phyloP scores from a whole-genome alignment of 2,888 invertebrate species.

The Synanthedon tipuliformis region DNA sequence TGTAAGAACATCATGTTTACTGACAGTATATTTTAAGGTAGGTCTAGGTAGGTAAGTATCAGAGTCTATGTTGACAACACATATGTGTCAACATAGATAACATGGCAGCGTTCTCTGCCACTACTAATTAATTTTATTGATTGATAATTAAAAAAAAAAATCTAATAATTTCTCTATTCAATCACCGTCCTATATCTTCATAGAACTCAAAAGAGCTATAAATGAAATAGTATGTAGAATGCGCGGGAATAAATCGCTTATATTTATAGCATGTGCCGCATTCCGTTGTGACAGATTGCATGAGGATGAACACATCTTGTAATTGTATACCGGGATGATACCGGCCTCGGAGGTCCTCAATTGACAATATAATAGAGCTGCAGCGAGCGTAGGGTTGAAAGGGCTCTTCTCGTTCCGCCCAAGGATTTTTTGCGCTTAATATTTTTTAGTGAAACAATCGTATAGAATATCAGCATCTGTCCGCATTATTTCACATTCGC shows the following conservation, averaged over 20 bases:
- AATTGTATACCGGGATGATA: slow-evolving; percentile 40
- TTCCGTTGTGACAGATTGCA: slow-evolving; percentile 50
- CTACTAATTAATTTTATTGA: no score
- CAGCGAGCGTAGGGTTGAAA: slow-evolving; percentile 9
- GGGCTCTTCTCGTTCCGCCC: slow-evolving; percentile 1
- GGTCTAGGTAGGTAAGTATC: no score
- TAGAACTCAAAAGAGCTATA: slow-evolving; percentile 53
- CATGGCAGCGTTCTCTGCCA: no score
- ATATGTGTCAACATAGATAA: no score
- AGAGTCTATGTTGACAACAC: no score
- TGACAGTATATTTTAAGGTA: no score
- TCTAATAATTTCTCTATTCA: no score
- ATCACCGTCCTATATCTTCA: slow-evolving; percentile 1
- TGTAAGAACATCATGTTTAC: no score
- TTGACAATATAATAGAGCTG: slow-evolving; percentile 59
- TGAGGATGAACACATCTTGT: slow-evolving; percentile 61
- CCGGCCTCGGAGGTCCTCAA: slow-evolving; percentile 37
- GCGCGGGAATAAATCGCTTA: slow-evolving; percentile 46
- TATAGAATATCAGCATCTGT: not conserved
- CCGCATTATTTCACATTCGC: slow-evolving; percentile 3
- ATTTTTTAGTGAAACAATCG: slow-evolving; percentile 1
- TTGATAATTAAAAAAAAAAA: no score
- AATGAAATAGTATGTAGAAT: slow-evolving; percentile 37
- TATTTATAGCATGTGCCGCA: slow-evolving; percentile 43
- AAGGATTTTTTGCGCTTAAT: slow-evolving; percentile 4